Evolutionary conservation across 2,113 vertebrate species (phyloP).

Genomic region (Brachypodius melanocephalos): DNA sequence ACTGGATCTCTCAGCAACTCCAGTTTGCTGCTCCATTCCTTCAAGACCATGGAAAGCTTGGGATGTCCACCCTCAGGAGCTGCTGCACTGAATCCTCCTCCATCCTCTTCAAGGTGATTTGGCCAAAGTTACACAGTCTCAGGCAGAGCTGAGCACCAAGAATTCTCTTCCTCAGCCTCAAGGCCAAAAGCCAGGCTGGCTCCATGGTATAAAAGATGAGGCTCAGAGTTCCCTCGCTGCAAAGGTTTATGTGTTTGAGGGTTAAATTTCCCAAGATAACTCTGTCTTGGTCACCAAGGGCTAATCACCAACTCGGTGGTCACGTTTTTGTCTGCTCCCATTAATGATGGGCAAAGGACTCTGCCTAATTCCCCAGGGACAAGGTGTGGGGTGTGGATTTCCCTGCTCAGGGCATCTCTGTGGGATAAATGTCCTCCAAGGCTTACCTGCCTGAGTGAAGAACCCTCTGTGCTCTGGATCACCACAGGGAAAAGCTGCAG

Average conservation of each 20-base stretch:
- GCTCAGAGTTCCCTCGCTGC: background rate
- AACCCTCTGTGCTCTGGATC: background rate
- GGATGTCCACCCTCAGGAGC: background rate
- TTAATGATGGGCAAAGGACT: background rate
- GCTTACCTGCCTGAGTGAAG: background rate
- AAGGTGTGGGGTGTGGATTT: background rate
- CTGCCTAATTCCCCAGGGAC: background rate
- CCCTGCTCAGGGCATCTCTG: background rate
- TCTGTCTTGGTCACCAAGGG: background rate
- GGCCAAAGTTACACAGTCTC: fast-evolving
- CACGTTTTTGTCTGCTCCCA: background rate
- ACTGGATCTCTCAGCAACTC: background rate
- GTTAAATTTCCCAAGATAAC: background rate
- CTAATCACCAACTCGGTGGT: background rate
- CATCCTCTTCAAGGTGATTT: background rate
- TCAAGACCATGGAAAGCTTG: background rate
- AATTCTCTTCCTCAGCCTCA: background rate
- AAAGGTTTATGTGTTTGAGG: background rate
- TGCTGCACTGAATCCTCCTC: background rate
- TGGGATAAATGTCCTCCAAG: background rate
- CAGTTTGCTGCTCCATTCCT: background rate
- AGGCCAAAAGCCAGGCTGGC: background rate
- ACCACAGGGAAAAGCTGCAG: background rate
- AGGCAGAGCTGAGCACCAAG: background rate
- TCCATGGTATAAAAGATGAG: background rate